Conservation (phyloP, 2,888 invertebrate genomes). For the Megaustenia siamemsis region DNA sequence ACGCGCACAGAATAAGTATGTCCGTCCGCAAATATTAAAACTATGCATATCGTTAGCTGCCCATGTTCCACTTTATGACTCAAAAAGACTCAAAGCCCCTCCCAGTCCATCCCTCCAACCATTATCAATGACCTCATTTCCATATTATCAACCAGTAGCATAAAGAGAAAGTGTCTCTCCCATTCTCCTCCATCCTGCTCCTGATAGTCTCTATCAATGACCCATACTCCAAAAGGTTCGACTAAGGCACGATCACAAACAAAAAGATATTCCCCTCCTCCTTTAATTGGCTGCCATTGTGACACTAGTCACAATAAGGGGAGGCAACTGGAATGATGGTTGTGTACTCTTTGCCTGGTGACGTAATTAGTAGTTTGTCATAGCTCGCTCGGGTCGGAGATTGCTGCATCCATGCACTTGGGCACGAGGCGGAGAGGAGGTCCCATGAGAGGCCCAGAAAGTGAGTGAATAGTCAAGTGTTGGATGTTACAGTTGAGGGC, state of each 20-base stretch:
- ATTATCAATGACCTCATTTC: too few species aligned
- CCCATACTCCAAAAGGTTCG: neutral
- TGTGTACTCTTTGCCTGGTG: neutral
- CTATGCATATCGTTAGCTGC: too few species aligned
- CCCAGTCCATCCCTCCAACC: too few species aligned
- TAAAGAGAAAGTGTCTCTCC: neutral
- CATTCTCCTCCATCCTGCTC: too few species aligned
- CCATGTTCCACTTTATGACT: too few species aligned
- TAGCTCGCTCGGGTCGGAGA: neutral
- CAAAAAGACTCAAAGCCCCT: too few species aligned
- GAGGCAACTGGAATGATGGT: neutral
- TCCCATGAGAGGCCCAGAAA: neutral
- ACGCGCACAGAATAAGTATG: too few species aligned
- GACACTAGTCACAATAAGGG: neutral
- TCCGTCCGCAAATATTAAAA: too few species aligned
- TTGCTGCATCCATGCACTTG: slow-evolving; percentile 8
- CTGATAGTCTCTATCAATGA: too few species aligned
- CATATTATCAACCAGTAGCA: too few species aligned
- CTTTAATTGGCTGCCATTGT: neutral
- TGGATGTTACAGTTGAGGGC: neutral
- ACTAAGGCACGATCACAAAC: neutral
- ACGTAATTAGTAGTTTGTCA: slow-evolving; percentile 19
- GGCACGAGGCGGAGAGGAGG: neutral
- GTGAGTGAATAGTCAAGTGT: slow-evolving; percentile 13
- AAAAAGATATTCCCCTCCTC: neutral